A percentile compares a stretch with the other conserved stretches of the same genome.
Evolutionary conservation across 2,113 vertebrate species (phyloP).

Genomic region (Entelurus aequoreus): DNA sequence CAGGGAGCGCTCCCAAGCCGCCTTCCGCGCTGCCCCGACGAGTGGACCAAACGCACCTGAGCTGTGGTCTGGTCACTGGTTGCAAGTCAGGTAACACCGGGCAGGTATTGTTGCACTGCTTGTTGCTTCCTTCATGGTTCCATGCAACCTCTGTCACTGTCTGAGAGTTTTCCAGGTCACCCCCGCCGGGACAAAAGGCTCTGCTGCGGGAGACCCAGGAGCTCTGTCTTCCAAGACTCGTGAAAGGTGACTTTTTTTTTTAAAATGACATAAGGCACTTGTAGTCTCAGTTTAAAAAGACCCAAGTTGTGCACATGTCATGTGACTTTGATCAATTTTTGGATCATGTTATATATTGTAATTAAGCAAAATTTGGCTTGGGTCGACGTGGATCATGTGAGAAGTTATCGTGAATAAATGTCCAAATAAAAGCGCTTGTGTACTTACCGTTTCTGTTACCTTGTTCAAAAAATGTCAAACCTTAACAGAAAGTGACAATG

Average conservation of each 20-base stretch:
- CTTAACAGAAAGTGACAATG: not conserved
- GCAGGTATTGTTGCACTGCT: conserved; percentile 51
- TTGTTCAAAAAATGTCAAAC: not conserved
- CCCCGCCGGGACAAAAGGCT: conserved; percentile 29
- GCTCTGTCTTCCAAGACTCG: conserved; percentile 26
- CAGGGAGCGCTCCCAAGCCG: conserved; percentile 49
- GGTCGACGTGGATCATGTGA: not conserved
- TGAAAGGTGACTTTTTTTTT: conserved; percentile 45
- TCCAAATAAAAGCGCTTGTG: not conserved
- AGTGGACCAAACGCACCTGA: conserved; percentile 30
- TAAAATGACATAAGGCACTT: not conserved
- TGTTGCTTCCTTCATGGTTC: conserved; percentile 23
- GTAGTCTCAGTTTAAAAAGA: not conserved
- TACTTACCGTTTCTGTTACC: not conserved
- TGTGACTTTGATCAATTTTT: not conserved
- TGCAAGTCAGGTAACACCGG: conserved; percentile 65
- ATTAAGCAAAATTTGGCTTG: not conserved
- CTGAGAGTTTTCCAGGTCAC: conserved; percentile 66
- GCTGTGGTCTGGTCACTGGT: conserved; percentile 38
- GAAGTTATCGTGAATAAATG: not conserved
- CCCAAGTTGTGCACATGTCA: too few species aligned
- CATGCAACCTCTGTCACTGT: conserved; percentile 44
- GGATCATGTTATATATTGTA: not conserved
- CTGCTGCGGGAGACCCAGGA: conserved; percentile 24
- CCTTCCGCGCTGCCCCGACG: conserved; percentile 24